These are phyloP conservation scores for Venusia cambrica DNA, from an alignment of 2,888 invertebrate genomes.

Conservation along the genomic window DNA sequence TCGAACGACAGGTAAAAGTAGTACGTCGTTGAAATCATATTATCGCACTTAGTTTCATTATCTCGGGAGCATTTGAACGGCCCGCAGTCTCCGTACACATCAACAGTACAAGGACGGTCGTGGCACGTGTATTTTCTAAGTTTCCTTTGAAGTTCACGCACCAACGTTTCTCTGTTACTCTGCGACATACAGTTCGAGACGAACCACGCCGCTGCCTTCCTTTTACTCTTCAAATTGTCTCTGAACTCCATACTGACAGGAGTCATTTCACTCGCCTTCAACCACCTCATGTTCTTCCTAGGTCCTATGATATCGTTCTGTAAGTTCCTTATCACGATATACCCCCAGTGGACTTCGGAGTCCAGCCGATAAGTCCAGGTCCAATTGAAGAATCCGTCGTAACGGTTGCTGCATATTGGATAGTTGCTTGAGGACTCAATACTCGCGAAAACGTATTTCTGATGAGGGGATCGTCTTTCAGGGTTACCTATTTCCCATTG, in stretches of 20 bases:
- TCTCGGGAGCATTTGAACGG: conserved; percentile 29
- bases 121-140: conserved; percentile 22
- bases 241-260: conserved; percentile 42
- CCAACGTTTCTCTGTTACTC: conserved; percentile 30
- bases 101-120: conserved; percentile 15
- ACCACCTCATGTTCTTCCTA: conserved; percentile 51
- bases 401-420: conserved; percentile 37
- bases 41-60: conserved; percentile 38
- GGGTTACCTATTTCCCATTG: conserved; percentile 29
- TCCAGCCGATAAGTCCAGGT: conserved; percentile 56
- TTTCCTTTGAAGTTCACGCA: conserved; percentile 19
- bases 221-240: conserved; percentile 35
- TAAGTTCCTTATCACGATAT: conserved; percentile 50
- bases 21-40: conserved; percentile 36
- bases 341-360: conserved; percentile 52
- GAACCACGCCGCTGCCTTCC: conserved; percentile 45
- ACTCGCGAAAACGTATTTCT: conserved; percentile 54
- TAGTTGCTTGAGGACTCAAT: conserved; percentile 55
- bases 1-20: conserved; percentile 63
- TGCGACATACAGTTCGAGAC: conserved; percentile 36
- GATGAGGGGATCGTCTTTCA: conserved; percentile 35
- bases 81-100: conserved; percentile 38
- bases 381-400: conserved; percentile 57
- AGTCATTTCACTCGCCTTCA: conserved; percentile 41
- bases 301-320: conserved; percentile 50